A percentile compares a stretch with the other conserved stretches of the same genome.
phyloP scores from a whole-genome alignment of 2,797 vertebrate genomes.

The Enteromius paludinosus region DNA sequence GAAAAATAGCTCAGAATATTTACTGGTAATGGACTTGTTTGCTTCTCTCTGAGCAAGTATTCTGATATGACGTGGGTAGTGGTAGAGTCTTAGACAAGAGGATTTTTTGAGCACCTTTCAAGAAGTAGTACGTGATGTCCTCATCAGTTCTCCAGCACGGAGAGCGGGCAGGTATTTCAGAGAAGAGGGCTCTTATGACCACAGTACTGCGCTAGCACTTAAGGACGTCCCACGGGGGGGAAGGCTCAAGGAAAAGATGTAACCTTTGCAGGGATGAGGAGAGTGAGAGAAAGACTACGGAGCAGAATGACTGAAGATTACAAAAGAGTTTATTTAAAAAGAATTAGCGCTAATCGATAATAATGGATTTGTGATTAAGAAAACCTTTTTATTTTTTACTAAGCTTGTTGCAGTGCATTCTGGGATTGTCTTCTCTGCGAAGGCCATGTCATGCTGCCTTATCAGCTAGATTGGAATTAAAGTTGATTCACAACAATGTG shows the following conservation, averaged over 20 bases:
- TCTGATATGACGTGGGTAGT: neutral
- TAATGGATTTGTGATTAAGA: neutral
- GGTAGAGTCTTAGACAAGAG: conserved; percentile 30
- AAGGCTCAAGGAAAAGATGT: conserved; percentile 70
- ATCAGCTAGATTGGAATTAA: neutral
- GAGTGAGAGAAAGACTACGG: conserved; percentile 1
- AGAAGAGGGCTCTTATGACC: conserved; percentile 43
- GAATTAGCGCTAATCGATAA: neutral
- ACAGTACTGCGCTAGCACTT: conserved; percentile 44
- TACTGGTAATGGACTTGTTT: conserved; percentile 1
- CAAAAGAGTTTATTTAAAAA: neutral
- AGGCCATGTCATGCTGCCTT: neutral
- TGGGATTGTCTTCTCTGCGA: neutral
- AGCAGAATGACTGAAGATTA: neutral
- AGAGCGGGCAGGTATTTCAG: conserved; percentile 74
- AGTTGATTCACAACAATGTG: neutral
- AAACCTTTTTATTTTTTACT: neutral
- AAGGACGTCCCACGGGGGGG: conserved; percentile 84
- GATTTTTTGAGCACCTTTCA: conserved; percentile 69
- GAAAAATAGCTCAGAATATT: conserved; percentile 1
- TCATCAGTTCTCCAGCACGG: conserved; percentile 74
- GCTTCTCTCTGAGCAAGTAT: conserved; percentile 14
- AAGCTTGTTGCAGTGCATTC: neutral
- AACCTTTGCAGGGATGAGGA: conserved; percentile 53
- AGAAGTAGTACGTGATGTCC: conserved; percentile 86